Conservation (phyloP, 2,797 vertebrate species). For the Myripristis jacobus region DNA sequence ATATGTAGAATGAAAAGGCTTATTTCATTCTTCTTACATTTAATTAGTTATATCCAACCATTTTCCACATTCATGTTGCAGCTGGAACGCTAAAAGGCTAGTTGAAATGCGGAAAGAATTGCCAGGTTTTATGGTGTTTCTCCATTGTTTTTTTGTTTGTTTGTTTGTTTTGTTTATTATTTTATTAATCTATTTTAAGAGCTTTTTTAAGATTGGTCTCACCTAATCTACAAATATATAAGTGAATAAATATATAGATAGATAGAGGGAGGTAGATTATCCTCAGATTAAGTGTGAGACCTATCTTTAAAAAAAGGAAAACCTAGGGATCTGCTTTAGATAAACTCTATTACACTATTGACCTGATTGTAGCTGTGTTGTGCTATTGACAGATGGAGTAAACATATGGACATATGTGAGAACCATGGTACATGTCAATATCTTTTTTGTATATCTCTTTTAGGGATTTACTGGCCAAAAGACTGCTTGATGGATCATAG, state of each 20-base stretch:
- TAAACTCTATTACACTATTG: slow-evolving; percentile 20
- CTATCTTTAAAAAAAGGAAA: too few relatives aligned
- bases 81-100: slow-evolving; percentile 36
- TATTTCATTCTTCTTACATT: slow-evolving; percentile 36
- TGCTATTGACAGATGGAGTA: slow-evolving; percentile 65
- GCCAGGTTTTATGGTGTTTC: slow-evolving; percentile 1
- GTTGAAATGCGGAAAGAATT: slow-evolving; percentile 22
- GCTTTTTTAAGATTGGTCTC: too few relatives aligned
- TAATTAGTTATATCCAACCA: slow-evolving; percentile 47
- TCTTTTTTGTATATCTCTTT: slow-evolving; percentile 48
- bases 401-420: slow-evolving; percentile 69
- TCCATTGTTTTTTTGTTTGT: background rate
- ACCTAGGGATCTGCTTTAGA: too few relatives aligned
- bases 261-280: too few relatives aligned
- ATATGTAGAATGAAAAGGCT: slow-evolving; percentile 20
- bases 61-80: slow-evolving; percentile 23
- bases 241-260: too few relatives aligned
- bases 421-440: slow-evolving; percentile 57
- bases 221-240: too few relatives aligned
- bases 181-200: too few relatives aligned
- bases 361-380: slow-evolving; percentile 26
- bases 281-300: too few relatives aligned
- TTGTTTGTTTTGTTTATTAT: too few relatives aligned
- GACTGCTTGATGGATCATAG: slow-evolving; percentile 64
- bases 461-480: slow-evolving; percentile 62